Base-by-base conservation (phyloP, 2,888 invertebrate genomes). In the Microctonus aethiopoides region DNA sequence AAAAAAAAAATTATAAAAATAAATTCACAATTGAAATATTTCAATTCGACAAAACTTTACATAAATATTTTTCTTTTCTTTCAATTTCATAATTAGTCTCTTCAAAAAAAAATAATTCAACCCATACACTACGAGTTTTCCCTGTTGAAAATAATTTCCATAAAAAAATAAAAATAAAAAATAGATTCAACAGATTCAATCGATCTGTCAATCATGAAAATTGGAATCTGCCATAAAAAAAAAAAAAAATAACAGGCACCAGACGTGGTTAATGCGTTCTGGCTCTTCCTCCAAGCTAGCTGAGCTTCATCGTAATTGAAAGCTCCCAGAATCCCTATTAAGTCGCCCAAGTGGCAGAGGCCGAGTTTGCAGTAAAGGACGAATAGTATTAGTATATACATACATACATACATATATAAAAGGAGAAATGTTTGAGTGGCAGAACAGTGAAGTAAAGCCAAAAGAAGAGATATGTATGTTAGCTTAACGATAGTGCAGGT, bases 251-350 rank as follows among this genome's bases (percentile, higher is more conserved):
- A 46, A 46, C 20, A 46, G 16, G 52, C 24, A 39, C 67, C 67
- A 68, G 67, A 68, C 67, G 61, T 68, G 67, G 61, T 68, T 68
- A 66, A 68, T 72, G 68, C 62, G 41, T 70, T 70, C 59, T 61
- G 69, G 67, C 71, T 16, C 46, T 16, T 46, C 46, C 67, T 74
- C 73, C 77, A 73, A 73, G 72, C 68, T 73, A 75, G 76, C 69
- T 72, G 68, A 77, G 75, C 76, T 77, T 73, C 68, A 72, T 75
- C 74, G 75, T 76, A 78, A 78, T 79, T 79, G 72, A 76, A 69
- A 77, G 76, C 73, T 71, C 61, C 54, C 54, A 34, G 54, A 68
- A 54, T 61, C 61, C 39, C 61, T 52, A 68, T 68, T 68, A 68
- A 68, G 61, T 68, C 67, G 54, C 20, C 61, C 67, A 54, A 61